These are phyloP conservation scores for Lepidotrigona ventralis DNA, from an alignment of 1,140 invertebrate genomes.

Conservation along the genomic window DNA sequence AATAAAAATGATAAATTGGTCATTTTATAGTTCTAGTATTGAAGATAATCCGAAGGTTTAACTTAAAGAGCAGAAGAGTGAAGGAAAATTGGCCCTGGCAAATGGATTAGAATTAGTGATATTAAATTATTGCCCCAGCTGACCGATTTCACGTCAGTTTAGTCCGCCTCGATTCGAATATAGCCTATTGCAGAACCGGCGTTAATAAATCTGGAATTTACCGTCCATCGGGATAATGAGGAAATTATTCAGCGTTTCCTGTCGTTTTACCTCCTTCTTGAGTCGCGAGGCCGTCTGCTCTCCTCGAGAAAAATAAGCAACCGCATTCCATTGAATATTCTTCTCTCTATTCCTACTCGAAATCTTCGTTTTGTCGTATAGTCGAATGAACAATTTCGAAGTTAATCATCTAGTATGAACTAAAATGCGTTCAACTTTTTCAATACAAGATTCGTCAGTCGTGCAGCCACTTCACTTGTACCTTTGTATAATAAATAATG, in stretches of 20 bases:
- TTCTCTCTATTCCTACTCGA: no score
- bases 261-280: background rate
- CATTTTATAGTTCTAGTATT: no score
- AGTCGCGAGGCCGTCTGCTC: background rate
- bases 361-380: background rate
- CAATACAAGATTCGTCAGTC: no score
- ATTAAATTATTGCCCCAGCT: conserved; percentile 24
- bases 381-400: background rate
- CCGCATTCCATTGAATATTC: no score
- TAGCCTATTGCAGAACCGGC: background rate
- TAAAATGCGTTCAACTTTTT: no score
- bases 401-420: background rate
- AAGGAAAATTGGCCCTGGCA: background rate
- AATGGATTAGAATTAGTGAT: background rate
- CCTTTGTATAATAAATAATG: no score
- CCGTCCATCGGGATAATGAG: conserved; percentile 3
- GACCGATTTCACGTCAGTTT: background rate
- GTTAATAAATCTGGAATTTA: conserved; percentile 32
- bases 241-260: conserved; percentile 24
- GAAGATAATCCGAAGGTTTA: no score
- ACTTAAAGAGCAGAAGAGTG: no score
- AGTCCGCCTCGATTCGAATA: background rate
- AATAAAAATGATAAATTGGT: no score
- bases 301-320: background rate
- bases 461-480: no score